phyloP scores from a whole-genome alignment of 2,888 invertebrate genomes.

The Lumbricus terrestris region DNA sequence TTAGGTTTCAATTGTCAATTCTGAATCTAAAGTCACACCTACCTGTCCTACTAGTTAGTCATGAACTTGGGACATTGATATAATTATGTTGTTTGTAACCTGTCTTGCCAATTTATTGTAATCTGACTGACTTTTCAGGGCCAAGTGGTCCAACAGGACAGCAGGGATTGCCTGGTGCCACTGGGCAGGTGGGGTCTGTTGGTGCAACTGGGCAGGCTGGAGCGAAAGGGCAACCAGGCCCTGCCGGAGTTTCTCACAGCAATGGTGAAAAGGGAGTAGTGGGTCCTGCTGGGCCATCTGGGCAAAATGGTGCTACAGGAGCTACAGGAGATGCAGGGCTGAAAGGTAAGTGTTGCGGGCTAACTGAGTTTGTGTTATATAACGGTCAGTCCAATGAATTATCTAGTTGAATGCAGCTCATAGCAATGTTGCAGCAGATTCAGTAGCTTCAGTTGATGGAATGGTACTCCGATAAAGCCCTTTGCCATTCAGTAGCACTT shows the following conservation, averaged over 20 bases:
- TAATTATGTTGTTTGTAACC: not conserved
- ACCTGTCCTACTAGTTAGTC: too few species aligned
- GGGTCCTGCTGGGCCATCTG: conserved; percentile 29
- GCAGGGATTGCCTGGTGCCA: conserved; percentile 28
- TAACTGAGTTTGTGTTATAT: not conserved
- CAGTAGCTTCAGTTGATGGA: not conserved
- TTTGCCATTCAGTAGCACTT: not conserved
- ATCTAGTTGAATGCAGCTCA: too few species aligned
- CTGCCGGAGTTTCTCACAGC: conserved; percentile 28
- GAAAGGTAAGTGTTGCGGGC: conserved; percentile 23
- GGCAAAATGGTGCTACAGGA: conserved; percentile 31
- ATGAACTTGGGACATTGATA: not conserved
- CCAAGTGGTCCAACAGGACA: conserved; percentile 32
- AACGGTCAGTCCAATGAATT: not conserved
- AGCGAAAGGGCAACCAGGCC: conserved; percentile 22
- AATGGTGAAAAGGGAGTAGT: conserved; percentile 30
- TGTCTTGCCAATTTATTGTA: not conserved
- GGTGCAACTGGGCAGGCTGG: conserved; percentile 49
- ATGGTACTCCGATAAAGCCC: not conserved
- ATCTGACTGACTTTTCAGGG: conserved; percentile 25
- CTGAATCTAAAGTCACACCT: too few species aligned
- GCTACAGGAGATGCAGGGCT: conserved; percentile 32
- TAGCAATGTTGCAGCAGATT: not conserved
- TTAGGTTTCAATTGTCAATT: too few species aligned
- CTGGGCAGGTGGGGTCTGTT: conserved; percentile 23